A percentile compares a stretch with the other conserved stretches of the same genome.
Evolutionary conservation across 2,113 vertebrate genomes (phyloP).

Genomic region (Trinectes maculatus): DNA sequence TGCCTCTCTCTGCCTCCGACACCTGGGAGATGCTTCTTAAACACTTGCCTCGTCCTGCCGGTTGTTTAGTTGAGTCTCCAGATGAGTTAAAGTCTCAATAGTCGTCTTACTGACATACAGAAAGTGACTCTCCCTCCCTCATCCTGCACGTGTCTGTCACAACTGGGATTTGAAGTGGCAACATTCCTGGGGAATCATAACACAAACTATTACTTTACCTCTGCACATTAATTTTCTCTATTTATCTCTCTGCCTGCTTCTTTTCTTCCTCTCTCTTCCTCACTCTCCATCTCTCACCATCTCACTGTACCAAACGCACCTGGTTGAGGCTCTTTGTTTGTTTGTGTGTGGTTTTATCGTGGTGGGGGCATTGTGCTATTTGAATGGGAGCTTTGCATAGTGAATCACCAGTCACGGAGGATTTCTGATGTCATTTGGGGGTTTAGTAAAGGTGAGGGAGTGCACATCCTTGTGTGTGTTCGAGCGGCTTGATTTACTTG

Average conservation of each 20-base stretch:
- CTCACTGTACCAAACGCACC: constrained; percentile 32
- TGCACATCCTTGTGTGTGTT: not conserved
- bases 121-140: constrained; percentile 19
- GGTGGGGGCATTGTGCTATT: constrained; percentile 31
- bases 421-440: constrained; percentile 40
- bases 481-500: constrained; percentile 58
- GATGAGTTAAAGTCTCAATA: constrained; percentile 48
- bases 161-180: constrained; percentile 48
- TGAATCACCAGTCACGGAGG: constrained; percentile 41
- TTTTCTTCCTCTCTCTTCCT: not conserved
- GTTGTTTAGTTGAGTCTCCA: constrained; percentile 44
- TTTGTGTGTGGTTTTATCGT: constrained; percentile 44
- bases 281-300: not conserved
- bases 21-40: constrained; percentile 51
- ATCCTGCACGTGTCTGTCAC: constrained; percentile 18
- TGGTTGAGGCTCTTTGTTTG: constrained; percentile 41
- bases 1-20: constrained; percentile 6
- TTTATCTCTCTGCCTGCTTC: constrained; percentile 1
- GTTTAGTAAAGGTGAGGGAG: constrained; percentile 8
- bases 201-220: constrained; percentile 22
- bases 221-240: not conserved
- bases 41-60: constrained; percentile 40
- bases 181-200: constrained; percentile 38
- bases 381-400: constrained; percentile 64
- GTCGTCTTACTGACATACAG: constrained; percentile 31